phyloP scores from a whole-genome alignment of 2,888 invertebrate genomes.

The Caenorhabditis sp. region DNA sequence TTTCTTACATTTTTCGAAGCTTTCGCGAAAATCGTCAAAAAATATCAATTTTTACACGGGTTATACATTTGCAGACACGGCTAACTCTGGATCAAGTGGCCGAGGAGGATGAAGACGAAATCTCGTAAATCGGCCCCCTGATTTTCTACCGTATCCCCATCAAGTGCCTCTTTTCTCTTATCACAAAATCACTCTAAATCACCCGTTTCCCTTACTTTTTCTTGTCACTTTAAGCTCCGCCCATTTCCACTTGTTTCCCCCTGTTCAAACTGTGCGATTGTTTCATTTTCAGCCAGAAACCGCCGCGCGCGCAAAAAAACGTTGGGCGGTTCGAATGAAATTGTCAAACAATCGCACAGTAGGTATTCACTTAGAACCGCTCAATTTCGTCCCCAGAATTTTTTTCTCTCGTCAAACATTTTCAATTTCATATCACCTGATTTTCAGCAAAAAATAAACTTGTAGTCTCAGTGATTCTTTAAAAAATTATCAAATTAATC shows the following conservation, averaged over 20 bases:
- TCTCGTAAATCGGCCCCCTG: background rate
- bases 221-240: slow-evolving; percentile 22
- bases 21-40: too few species aligned
- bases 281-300: slow-evolving; percentile 39
- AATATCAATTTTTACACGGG: too few species aligned
- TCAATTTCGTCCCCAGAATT: slow-evolving; percentile 11
- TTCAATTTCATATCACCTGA: too few species aligned
- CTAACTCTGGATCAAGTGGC: slow-evolving; percentile 41
- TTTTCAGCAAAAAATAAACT: too few species aligned
- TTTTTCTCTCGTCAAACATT: too few species aligned
- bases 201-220: slow-evolving; percentile 21
- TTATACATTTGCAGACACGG: slow-evolving; percentile 26
- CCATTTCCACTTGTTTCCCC: slow-evolving; percentile 17
- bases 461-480: too few species aligned
- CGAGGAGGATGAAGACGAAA: slow-evolving; percentile 50
- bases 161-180: slow-evolving; percentile 34
- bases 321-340: too few species aligned
- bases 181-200: slow-evolving; percentile 8
- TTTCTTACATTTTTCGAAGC: too few species aligned
- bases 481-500: too few species aligned
- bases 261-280: slow-evolving; percentile 41
- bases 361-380: slow-evolving; percentile 61
- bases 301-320: background rate
- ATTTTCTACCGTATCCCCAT: background rate
- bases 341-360: slow-evolving; percentile 49